Base-by-base conservation (phyloP, 2,888 invertebrate genomes). In the Eremobia ochroleuca region DNA sequence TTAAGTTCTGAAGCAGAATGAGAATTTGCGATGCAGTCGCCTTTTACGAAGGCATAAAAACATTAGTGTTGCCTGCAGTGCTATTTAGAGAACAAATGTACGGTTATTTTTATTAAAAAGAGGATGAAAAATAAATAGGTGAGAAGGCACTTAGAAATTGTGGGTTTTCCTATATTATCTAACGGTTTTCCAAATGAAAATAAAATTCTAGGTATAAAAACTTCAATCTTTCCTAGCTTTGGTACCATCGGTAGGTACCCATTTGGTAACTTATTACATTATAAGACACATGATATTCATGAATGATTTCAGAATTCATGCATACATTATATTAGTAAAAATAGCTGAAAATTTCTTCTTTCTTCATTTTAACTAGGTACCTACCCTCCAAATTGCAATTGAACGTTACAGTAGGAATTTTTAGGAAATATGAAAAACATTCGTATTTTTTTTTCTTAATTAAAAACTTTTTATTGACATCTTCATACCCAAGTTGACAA, bases 401-500 rank as follows among this genome's bases (percentile, higher is more conserved):
- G 21, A 65, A 43, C 4, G 21, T 8, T 31, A 3, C 5, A 28
- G 21, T 11, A 43, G 11, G 2, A 4, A 21, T 28, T 28, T 11
- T n/a, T 15, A 28, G 11, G 1, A 43, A 1, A 65, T 55, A n/a
- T 21, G 9, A 28, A 28, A 43, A 25, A 37, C 8, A 37, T n/a
- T 1, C 6, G 21, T 8, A 8, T 18, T 21, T n/a, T 71, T 34
- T 15, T 21, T 73, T 40, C 18, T 18, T 0, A n/a, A 18, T 28
- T 18, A 31, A 77, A 71, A 34, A 1, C 5, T 21, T 81, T 78
- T 34, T 3, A 46, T 52, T 77, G 3, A 15, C 55, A 28, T 13
- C 2, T 55, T 59, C 40, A 11, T 58, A 62, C 21, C 28, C 87
- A 76, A 76, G 92, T 93, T 93, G 90, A 85, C 83, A 68, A 91